Base-by-base conservation (phyloP, 2,797 vertebrate genomes). In the Catostomus latipinnis region DNA sequence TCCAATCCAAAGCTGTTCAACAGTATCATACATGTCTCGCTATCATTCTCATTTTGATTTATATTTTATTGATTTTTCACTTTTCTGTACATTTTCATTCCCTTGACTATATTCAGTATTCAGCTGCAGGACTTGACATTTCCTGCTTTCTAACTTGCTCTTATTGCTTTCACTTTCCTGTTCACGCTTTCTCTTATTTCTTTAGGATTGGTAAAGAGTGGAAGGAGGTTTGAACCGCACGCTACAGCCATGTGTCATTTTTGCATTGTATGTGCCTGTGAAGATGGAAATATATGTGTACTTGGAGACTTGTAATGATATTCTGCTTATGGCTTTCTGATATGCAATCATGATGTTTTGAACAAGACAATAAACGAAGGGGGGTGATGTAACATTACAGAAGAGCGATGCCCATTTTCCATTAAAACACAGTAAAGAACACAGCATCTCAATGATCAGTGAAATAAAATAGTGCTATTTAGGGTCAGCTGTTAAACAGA, bases 261-360 rank as follows among this genome's bases (percentile, higher is more conserved):
- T 66, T 73, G 70, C 62, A 58, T 80, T 80, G 63, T 48, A 74
- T 60, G 62, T 81, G 78, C 48, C 62, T 73, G 71, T 16, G 69
- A 74, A 69, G 67, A 73, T 69, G 68, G n/a, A 48, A 14, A 68
- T n/a, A 62, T 52, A 12, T 53, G 48, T 53, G 10, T 1, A 11
- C 3, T 65, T 6, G 54, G 11, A 72, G 8, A 49, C 62, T 43
- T 16, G 14, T 16, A n/a, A 65, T 49, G 65, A 67, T 70, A 71
- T 68, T 69, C 57, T 61, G 76, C n/a, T 57, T 73, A 83, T 86
- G 83, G 80, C 81, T 86, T 86, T 75, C 74, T 66, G 69, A 58
- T 83, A 81, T 75, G 72, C 71, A 74, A 83, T 43, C 57, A 50
- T 72, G 63, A 76, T 18, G 52, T 67, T 69, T 75, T 46, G n/a